A percentile compares a stretch with the other conserved stretches of the same genome.
These are phyloP conservation scores for Aptenodytes patagonicus DNA, from an alignment of 2,113 vertebrate species.

Conservation along the genomic window DNA sequence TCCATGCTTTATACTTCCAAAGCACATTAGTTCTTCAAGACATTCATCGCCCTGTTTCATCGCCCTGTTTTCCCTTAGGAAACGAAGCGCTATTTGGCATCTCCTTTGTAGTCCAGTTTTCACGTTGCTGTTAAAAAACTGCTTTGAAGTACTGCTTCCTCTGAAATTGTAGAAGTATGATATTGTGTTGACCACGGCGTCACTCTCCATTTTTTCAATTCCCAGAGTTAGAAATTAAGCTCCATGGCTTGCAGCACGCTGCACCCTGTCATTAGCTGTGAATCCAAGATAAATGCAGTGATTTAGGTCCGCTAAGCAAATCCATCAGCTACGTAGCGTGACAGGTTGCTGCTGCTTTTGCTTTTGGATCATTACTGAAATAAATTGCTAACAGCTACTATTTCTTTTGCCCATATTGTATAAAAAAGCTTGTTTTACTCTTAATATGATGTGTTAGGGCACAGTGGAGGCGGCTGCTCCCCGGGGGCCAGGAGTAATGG, in stretches of 20 bases:
- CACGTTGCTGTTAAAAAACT: neutral
- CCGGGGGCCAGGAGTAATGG: neutral
- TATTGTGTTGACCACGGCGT: neutral
- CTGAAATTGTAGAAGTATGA: neutral
- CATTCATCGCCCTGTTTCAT: neutral
- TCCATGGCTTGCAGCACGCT: neutral
- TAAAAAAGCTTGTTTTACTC: neutral
- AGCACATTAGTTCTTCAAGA: neutral
- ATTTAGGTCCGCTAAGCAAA: constrained; percentile 17
- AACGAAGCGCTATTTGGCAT: neutral
- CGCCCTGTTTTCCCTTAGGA: neutral
- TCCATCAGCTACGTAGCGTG: neutral
- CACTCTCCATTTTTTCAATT: neutral
- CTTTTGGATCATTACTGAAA: neutral
- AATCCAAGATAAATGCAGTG: constrained; percentile 30
- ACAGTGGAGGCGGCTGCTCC: neutral
- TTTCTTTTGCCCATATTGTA: accelerated
- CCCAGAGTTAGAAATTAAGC: constrained; percentile 11
- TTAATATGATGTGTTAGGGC: neutral
- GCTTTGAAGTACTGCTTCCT: neutral
- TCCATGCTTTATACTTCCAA: neutral
- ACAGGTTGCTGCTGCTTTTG: neutral
- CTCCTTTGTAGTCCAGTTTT: neutral
- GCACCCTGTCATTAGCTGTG: constrained; percentile 32
- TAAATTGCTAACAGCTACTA: neutral